Base-by-base conservation (phyloP, 2,113 vertebrate species). In the Hirundichthys speculiger region DNA sequence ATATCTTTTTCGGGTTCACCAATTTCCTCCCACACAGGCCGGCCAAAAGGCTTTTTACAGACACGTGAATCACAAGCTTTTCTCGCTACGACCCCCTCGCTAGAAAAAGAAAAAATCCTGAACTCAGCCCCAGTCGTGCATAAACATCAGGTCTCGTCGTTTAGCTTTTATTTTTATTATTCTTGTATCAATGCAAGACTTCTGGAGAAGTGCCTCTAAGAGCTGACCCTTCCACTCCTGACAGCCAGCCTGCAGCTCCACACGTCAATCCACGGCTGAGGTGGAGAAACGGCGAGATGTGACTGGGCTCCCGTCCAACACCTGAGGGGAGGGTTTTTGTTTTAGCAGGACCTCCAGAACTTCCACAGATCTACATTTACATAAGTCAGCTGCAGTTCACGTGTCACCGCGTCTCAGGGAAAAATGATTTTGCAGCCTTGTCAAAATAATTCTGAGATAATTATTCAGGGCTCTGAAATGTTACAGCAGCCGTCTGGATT, bases 71-170 rank as follows among this genome's bases (percentile, higher is more conserved):
- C 45, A 16, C 63, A 73, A 74, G 73, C 71, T 88, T 80, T 74
- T 86, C 77, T 83, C 82, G 6, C 77, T 52, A 50, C 66, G 67
- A n/a, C n/a, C n/a, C n/a, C n/a, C n/a, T n/a, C n/a, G n/a, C n/a
- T n/a, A n/a, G n/a, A 80, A 41, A 41, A 16, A 41, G 40, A 41
- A 41, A 41, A 41, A 41, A 15, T 41, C 40, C 40, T 4, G n/a
- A 34, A 34, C 6, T 34, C 30, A 68, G 72, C 48, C 19, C n/a
- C 76, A 71, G 73, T 70, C 87, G 89, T 89, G 88, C 86, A 89
- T 90, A 88, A 86, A 87, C 77, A 86, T 83, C 76, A 85, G 59
- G 51, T 53, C 39, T 68, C 73, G 84, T 75, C 79, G 69, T 73
- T 65, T 65, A 71, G 56, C 67, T n/a, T n/a, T n/a, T 74, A 81